These are phyloP conservation scores for Plodia interpunctella DNA, from an alignment of 1,140 invertebrate species.

Conservation along the genomic window DNA sequence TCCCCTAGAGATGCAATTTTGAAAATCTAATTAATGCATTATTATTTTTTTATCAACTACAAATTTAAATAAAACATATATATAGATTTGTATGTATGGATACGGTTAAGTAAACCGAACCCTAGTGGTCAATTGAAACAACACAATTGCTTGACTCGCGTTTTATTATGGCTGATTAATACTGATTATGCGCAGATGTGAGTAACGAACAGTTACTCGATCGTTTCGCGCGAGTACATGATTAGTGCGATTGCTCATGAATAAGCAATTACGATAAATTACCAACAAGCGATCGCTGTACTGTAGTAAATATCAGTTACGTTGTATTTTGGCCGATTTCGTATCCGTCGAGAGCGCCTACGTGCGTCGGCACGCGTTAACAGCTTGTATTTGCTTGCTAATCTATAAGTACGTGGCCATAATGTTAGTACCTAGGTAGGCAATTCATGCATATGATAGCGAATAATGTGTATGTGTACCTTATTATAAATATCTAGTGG, in stretches of 20 bases:
- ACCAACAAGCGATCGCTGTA: neutral
- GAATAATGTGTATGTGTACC: no score
- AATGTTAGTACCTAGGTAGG: no score
- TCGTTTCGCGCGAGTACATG: slow-evolving; percentile 7
- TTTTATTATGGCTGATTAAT: neutral
- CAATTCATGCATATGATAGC: no score
- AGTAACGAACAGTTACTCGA: slow-evolving; percentile 4
- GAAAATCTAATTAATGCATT: no score
- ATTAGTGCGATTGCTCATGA: slow-evolving; percentile 8
- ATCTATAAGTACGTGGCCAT: neutral
- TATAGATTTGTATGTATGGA: no score
- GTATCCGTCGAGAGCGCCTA: slow-evolving; percentile 40
- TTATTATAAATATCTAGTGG: no score
- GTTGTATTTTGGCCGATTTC: slow-evolving; percentile 2
- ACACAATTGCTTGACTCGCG: neutral
- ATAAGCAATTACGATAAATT: slow-evolving; percentile 16
- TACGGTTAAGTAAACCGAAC: no score
- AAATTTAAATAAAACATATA: no score
- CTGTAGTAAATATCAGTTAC: slow-evolving; percentile 11
- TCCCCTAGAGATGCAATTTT: no score
- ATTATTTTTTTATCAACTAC: no score
- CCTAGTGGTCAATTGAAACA: neutral
- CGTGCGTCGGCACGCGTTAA: slow-evolving; percentile 58
- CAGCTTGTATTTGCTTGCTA: slow-evolving; percentile 14
- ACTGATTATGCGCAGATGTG: slow-evolving; percentile 10